Base-by-base conservation (phyloP, 2,888 invertebrate species). In the Nomada hirtipes region DNA sequence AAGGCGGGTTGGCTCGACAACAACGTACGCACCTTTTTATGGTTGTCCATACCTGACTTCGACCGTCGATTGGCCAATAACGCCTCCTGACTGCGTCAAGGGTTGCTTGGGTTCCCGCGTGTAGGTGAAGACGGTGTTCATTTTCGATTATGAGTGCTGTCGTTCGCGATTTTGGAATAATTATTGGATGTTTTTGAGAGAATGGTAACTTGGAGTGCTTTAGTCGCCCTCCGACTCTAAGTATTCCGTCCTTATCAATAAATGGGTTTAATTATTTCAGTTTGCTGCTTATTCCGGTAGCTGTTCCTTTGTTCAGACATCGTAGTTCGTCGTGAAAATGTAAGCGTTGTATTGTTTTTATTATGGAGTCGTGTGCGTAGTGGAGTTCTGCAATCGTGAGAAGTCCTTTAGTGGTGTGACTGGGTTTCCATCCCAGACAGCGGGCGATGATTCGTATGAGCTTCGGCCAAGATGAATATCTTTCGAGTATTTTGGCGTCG, bases 31-130 rank as follows among this genome's bases (percentile, higher is more conserved):
- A 67, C 1, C 20, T 53, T 4, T 52, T 67, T 13, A 71, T 10
- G 11, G n/a, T 23, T 10, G 18, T 15, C 60, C 50, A 52, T 7
- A 61, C 42, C 20, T 47, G 26, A 15, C 52, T 53, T 26, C 23
- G 47, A 2, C 68, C 75, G 18, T 75, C 60, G 2, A 68, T 60
- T 1, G 65, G 59, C 75, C 75, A 75, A 15, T 59, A 75, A 0
- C 42, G 9, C 0, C 47, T 15, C 10, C 75, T 29, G 4, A 67
- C 7, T 7, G 67, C 59, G 15, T 60, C 42, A 1, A 69, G 29
- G 2, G 63, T 76, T 0, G 69, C n/a, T 15, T 69, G 76, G 2
- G 42, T 36, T 2, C 68, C 68, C 1, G 26, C 26, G 26, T 26
- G 26, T 26, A 26, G 26, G 26, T 26, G 2, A 2, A 26, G 26